Conservation (phyloP, 2,888 invertebrate species). For the Leptinotarsa rubiginosa region DNA sequence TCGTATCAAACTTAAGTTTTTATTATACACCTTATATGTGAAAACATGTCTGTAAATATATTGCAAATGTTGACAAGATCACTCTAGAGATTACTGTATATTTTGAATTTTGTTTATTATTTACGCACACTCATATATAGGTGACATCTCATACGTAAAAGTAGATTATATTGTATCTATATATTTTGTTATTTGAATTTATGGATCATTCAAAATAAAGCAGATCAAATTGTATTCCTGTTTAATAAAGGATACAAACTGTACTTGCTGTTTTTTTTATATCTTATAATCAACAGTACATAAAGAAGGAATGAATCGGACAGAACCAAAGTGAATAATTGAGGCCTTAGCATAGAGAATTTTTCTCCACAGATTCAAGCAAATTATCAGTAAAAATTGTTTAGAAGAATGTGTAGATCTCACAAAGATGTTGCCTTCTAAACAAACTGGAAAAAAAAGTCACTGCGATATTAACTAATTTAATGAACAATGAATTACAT, state of each 20-base stretch:
- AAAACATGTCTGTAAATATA: background rate
- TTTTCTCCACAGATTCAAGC: too few relatives aligned
- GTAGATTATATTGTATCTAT: constrained; percentile 42
- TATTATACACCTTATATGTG: background rate
- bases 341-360: too few relatives aligned
- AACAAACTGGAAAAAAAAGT: too few relatives aligned
- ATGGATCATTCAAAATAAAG: constrained; percentile 27
- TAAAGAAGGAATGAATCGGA: too few relatives aligned
- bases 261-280: background rate
- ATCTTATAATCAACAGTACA: too few relatives aligned
- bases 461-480: too few relatives aligned
- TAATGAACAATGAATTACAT: too few relatives aligned
- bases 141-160: constrained; percentile 42
- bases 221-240: constrained; percentile 37
- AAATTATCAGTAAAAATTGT: too few relatives aligned
- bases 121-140: constrained; percentile 27
- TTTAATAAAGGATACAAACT: constrained; percentile 21
- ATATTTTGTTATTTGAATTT: constrained; percentile 50
- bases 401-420: too few relatives aligned
- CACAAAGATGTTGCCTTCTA: too few relatives aligned
- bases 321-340: too few relatives aligned
- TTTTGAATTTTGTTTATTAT: constrained; percentile 17
- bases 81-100: background rate
- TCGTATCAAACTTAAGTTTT: too few relatives aligned
- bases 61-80: constrained; percentile 10